Conservation (phyloP, 2,888 invertebrate species). For the Hydroisotoma schaefferi region DNA sequence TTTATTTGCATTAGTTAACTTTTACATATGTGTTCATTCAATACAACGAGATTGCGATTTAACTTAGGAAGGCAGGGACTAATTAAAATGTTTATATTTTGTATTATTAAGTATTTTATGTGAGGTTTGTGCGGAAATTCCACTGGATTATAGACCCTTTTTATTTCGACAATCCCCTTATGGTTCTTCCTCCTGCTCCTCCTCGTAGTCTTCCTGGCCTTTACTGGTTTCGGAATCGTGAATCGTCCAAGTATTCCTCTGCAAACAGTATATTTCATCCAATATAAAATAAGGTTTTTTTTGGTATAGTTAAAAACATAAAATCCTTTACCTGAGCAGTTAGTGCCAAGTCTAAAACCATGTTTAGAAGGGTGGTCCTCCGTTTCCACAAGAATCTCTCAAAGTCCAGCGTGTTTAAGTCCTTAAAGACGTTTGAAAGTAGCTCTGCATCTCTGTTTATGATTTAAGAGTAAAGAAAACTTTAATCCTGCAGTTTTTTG, state of each 20-base stretch:
- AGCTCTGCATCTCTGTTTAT: slow-evolving; percentile 21
- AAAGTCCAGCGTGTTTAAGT: slow-evolving; percentile 39
- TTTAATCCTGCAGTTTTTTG: slow-evolving; percentile 1
- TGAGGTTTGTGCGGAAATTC: no score
- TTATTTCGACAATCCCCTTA: no score
- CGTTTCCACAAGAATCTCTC: slow-evolving; percentile 41
- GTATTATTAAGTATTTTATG: no score
- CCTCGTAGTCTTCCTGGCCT: no score
- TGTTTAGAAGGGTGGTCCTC: slow-evolving; percentile 23
- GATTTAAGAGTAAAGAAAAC: background rate
- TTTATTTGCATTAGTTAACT: no score
- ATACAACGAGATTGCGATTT: no score
- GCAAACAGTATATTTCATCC: background rate
- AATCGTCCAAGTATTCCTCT: slow-evolving; percentile 25
- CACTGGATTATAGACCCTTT: no score
- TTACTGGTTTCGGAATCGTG: slow-evolving; percentile 18
- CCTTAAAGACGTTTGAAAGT: slow-evolving; percentile 34
- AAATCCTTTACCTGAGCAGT: slow-evolving; percentile 23
- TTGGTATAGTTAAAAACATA: background rate
- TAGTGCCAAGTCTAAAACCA: slow-evolving; percentile 34
- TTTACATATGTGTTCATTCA: no score
- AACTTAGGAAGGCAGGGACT: no score
- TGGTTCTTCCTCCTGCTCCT: no score
- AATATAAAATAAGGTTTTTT: background rate
- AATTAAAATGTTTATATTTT: no score